A percentile compares a stretch with the other conserved stretches of the same genome.
These are phyloP conservation scores for Thalassoma bifasciatum DNA, from an alignment of 2,113 vertebrate species.

Conservation along the genomic window DNA sequence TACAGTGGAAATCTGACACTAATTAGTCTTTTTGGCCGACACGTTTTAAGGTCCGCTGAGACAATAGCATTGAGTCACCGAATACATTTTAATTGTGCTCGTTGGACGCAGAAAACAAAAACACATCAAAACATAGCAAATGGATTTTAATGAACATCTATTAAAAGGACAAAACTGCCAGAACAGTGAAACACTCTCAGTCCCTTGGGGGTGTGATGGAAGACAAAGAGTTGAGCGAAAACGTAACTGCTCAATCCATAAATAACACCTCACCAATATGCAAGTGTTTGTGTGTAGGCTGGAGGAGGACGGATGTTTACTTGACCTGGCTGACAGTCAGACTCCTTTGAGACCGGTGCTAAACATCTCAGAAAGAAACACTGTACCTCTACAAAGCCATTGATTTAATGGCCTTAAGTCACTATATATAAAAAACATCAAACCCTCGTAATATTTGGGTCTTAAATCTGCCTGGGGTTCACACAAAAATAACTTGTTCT, in stretches of 20 bases:
- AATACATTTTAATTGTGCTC: constrained; percentile 71
- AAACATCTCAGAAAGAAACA: constrained; percentile 14
- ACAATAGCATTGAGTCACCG: constrained; percentile 50
- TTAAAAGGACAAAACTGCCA: constrained; percentile 56
- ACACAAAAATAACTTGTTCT: too few relatives aligned
- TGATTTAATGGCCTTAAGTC: background rate
- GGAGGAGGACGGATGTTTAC: constrained; percentile 17
- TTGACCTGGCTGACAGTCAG: constrained; percentile 4
- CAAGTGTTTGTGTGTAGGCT: background rate
- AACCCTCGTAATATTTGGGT: too few relatives aligned
- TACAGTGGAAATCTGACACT: constrained; percentile 75
- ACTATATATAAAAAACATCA: background rate
- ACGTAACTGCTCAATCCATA: constrained; percentile 14
- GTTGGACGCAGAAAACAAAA: constrained; percentile 65
- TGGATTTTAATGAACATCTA: constrained; percentile 70
- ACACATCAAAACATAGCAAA: constrained; percentile 63
- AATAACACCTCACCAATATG: constrained; percentile 2
- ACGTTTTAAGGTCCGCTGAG: constrained; percentile 59
- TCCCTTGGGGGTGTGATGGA: constrained; percentile 9
- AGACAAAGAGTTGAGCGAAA: constrained; percentile 7
- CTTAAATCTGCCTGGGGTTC: too few relatives aligned
- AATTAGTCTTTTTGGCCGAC: constrained; percentile 77
- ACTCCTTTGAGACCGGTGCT: constrained; percentile 5
- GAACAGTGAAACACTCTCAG: constrained; percentile 32
- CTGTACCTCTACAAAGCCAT: background rate